Percentiles rank a stretch among this genome's conserved stretches.
Evolutionary conservation across 2,888 invertebrate genomes (phyloP).

Genomic region (Rotaria magnacalcarata): DNA sequence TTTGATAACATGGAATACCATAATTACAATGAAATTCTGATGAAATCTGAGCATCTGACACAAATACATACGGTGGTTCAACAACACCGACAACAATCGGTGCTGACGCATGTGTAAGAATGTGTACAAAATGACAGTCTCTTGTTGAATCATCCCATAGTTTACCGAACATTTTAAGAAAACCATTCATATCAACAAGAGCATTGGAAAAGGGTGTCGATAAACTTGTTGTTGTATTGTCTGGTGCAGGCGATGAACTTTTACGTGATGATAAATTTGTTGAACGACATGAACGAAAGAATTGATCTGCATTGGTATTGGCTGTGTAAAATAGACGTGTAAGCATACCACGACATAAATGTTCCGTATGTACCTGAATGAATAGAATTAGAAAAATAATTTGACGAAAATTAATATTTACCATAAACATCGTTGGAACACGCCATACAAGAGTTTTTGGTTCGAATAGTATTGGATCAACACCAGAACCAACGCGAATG

Average conservation of each 20-base stretch:
- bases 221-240: not conserved
- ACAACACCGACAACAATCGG: not conserved
- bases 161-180: not conserved
- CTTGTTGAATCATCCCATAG: not conserved
- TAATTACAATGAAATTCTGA: conserved; percentile 30
- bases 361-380: not conserved
- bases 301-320: not conserved
- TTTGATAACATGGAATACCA: conserved; percentile 28
- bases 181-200: not conserved
- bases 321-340: not conserved
- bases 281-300: conserved; percentile 9
- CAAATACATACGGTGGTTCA: conserved; percentile 31
- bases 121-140: not conserved
- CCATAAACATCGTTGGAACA: conserved; percentile 31
- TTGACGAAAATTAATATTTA: not conserved
- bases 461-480: conserved; percentile 29
- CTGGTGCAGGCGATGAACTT: not conserved
- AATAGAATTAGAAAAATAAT: not conserved
- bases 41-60: not conserved
- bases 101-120: not conserved
- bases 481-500: not conserved
- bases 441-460: not conserved
- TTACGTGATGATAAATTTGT: not conserved
- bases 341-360: not conserved
- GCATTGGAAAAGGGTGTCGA: not conserved